phyloP scores from a whole-genome alignment of 2,113 vertebrate species.

The Atlantisia rogersi region DNA sequence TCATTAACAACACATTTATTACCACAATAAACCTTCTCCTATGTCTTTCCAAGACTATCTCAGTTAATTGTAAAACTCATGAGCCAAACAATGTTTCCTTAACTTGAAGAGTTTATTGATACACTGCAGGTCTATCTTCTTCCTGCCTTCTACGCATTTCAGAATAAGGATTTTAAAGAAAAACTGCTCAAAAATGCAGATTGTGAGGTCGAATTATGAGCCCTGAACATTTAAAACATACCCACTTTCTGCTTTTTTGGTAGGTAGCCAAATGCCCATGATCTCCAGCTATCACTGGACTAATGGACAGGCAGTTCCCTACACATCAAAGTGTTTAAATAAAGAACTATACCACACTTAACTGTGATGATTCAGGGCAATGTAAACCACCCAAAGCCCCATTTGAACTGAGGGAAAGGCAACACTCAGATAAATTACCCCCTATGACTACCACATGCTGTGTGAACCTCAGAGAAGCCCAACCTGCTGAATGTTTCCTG shows the following conservation, averaged over 20 bases:
- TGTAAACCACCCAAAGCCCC: not conserved
- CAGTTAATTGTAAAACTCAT: rapidly evolving
- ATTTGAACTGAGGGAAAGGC: not conserved
- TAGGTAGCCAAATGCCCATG: not conserved
- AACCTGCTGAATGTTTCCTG: not conserved
- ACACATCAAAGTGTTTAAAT: not conserved
- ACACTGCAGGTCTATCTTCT: not conserved
- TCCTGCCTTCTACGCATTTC: not conserved
- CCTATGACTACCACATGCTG: not conserved
- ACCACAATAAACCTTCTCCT: not conserved
- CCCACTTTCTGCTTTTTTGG: not conserved
- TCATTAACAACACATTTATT: not conserved
- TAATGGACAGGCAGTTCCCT: not conserved
- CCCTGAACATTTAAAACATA: not conserved
- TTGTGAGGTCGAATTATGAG: not conserved
- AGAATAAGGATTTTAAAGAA: not conserved
- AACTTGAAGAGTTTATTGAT: not conserved
- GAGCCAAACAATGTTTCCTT: not conserved
- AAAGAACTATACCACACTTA: not conserved
- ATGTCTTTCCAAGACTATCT: not conserved
- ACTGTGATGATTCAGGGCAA: not conserved
- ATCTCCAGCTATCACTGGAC: not conserved
- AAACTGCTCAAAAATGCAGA: not conserved
- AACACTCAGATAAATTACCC: not conserved
- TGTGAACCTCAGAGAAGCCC: not conserved